These are phyloP conservation scores for Parasteatoda tepidariorum DNA, from an alignment of 1,140 invertebrate species.

Conservation along the genomic window DNA sequence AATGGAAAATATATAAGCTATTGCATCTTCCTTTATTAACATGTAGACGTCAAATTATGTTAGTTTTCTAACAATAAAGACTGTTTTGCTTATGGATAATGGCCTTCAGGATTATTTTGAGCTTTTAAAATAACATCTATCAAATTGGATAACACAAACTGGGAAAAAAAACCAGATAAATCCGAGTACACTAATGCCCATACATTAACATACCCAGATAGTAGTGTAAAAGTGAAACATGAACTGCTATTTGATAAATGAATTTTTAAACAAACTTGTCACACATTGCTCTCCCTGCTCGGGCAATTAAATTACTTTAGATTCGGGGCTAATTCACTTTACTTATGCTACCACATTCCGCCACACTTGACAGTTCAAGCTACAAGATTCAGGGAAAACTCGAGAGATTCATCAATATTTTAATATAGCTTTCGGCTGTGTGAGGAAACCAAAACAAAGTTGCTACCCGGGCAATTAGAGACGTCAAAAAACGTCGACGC, in stretches of 20 bases:
- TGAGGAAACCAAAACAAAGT: conserved; percentile 28
- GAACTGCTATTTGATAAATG: background rate
- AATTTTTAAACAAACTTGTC: background rate
- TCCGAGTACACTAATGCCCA: too few species aligned
- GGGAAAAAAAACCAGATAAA: too few species aligned
- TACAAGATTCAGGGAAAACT: background rate
- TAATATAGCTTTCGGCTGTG: background rate
- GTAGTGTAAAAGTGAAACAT: background rate
- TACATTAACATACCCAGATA: too few species aligned
- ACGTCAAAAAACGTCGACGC: conserved; percentile 31
- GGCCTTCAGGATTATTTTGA: too few species aligned
- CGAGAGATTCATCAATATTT: conserved; percentile 13
- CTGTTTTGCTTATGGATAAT: too few species aligned
- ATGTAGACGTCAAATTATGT: too few species aligned
- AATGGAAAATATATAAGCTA: too few species aligned
- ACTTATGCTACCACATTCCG: background rate
- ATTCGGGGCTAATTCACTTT: conserved; percentile 9
- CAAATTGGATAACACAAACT: too few species aligned
- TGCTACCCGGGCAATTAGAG: conserved; percentile 14
- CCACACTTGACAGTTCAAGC: background rate
- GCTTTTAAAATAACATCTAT: too few species aligned
- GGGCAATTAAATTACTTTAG: background rate
- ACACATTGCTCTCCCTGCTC: background rate
- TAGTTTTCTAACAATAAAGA: too few species aligned
- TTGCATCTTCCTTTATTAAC: too few species aligned